Base-by-base conservation (phyloP, 2,113 vertebrate genomes). In the Crypturellus undulatus region DNA sequence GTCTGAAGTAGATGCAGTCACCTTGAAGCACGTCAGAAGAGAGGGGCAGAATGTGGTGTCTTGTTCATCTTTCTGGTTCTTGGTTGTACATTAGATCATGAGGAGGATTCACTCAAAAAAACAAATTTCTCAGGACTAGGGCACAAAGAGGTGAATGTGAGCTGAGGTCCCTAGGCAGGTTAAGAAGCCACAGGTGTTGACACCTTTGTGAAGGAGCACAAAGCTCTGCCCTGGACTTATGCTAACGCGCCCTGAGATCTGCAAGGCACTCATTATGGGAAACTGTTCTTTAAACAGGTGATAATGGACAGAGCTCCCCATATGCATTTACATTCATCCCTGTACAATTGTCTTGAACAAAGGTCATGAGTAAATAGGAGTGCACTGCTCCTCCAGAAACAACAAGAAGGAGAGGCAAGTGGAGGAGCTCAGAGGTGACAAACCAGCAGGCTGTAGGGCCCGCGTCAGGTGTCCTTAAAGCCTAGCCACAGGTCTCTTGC, bases 161-260 rank as follows among this genome's bases (percentile, higher is more conserved):
- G 25, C 80, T 24, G 28, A 2, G 56, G n/a, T 45, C 68, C 40
- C 64, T 43, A 36, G 82, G 62, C 56, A 4, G 28, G 69, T 88
- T 84, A 88, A 90, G 93, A 75, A 94, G 69, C 92, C 60, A 25
- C 60, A 52, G 56, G 11, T 42, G 13, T 67, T 71, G 87, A 34
- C 79, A 56, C 28, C 14, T 70, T 63, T 75, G 28, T 16, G 62
- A 52, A 51, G 49, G 56, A 15, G 58, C 26, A 5, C 32, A 30
- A 32, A 78, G 32, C 38, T 28, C 34, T 69, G 32, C 65, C 21
- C 16, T 4, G 5, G 10, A 19, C 30, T 56, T 0, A 3, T 28
- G 43, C 9, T 70, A 70, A 14, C 13, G 8, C 13, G 4, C 15
- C 2, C 2, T 3, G 70, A 69, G 78, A 28, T 2, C 45, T 60